phyloP scores from a whole-genome alignment of 2,797 vertebrate genomes.

The Pelodytes ibericus region DNA sequence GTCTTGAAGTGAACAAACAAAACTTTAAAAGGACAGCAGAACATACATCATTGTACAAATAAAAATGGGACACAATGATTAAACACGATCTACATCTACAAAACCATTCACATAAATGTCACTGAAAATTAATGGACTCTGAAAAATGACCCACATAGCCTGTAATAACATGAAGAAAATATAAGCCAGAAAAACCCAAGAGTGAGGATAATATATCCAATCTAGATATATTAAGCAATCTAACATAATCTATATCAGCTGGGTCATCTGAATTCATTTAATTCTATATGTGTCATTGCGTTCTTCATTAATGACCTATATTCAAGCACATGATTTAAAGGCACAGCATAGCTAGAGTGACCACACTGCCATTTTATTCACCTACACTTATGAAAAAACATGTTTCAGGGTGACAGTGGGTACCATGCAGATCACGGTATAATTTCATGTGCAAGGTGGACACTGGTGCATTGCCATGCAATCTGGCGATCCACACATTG shows the following conservation, averaged over 20 bases:
- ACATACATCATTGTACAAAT: background rate
- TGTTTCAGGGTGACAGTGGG: too few species aligned
- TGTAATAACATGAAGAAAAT: background rate
- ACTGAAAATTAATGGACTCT: conserved; percentile 5
- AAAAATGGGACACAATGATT: background rate
- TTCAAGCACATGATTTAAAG: background rate
- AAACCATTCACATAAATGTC: background rate
- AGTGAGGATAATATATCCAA: background rate
- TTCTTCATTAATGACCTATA: background rate
- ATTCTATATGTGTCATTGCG: background rate
- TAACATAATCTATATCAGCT: background rate
- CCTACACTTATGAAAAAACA: too few species aligned
- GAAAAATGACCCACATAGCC: conserved; percentile 20
- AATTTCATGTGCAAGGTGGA: too few species aligned
- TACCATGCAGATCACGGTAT: too few species aligned
- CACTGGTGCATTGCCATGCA: too few species aligned
- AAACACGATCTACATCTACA: background rate
- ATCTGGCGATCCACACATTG: too few species aligned
- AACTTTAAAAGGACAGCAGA: too few species aligned
- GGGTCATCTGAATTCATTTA: background rate
- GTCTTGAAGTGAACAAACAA: too few species aligned
- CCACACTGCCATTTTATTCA: too few species aligned
- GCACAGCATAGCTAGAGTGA: too few species aligned
- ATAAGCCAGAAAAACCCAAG: conserved; percentile 5
- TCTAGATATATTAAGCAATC: too few species aligned